Evolutionary conservation across 2,113 vertebrate species (phyloP).

Genomic region (Tyto alba): DNA sequence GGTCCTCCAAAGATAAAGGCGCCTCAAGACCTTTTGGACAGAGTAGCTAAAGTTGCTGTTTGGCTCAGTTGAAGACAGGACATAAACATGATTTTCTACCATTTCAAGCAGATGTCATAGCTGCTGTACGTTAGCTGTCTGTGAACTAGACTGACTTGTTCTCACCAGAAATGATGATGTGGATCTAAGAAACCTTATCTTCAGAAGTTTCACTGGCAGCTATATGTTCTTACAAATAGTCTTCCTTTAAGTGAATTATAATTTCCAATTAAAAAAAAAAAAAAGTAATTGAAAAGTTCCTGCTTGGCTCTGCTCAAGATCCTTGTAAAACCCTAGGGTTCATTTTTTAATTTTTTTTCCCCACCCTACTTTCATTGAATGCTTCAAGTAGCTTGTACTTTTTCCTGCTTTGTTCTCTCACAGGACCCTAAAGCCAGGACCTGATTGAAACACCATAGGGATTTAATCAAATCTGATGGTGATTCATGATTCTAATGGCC

Average conservation of each 20-base stretch:
- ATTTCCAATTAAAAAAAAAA: background rate
- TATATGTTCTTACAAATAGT: background rate
- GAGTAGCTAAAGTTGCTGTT: background rate
- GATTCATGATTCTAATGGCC: conserved; percentile 41
- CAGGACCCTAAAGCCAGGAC: conserved; percentile 8
- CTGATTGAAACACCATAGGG: conserved; percentile 16
- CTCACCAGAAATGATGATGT: background rate
- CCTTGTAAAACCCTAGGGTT: background rate
- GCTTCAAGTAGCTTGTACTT: background rate
- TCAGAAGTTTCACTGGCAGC: background rate
- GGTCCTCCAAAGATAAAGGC: fast-evolving
- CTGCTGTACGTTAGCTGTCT: background rate
- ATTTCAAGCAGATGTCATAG: background rate
- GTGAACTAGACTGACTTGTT: background rate
- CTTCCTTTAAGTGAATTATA: background rate
- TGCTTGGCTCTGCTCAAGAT: background rate
- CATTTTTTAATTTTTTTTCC: background rate
- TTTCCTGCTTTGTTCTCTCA: background rate
- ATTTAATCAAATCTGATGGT: conserved; percentile 52
- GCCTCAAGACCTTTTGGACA: background rate
- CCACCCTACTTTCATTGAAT: background rate
- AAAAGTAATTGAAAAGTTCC: conserved; percentile 25
- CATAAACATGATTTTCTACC: background rate
- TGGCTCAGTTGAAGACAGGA: background rate
- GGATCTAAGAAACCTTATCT: background rate